These are phyloP conservation scores for Scolanthus callimorphus DNA, from an alignment of 92 coral and sea anemone species.

Conservation along the genomic window DNA sequence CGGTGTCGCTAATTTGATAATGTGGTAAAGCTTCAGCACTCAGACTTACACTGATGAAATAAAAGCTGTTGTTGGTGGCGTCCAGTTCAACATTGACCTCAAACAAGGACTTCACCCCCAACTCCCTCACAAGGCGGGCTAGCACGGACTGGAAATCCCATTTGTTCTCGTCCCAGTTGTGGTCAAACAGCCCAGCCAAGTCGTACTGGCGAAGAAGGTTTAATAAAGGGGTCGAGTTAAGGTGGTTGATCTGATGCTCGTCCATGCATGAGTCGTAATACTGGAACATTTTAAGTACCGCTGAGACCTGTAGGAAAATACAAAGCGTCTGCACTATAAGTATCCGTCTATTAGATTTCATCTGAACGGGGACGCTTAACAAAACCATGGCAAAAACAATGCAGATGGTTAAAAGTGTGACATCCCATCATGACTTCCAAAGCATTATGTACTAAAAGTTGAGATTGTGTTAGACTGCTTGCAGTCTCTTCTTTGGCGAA, in stretches of 20 bases:
- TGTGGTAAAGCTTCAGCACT: no score
- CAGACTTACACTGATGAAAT: slow-evolving; percentile 30
- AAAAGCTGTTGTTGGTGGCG: slow-evolving; percentile 26
- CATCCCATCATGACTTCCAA: no score
- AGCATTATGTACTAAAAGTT: no score
- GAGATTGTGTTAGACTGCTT: no score
- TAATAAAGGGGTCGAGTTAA: slow-evolving; percentile 46
- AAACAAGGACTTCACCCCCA: slow-evolving; percentile 56
- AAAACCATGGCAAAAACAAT: no score
- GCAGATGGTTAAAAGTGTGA: no score
- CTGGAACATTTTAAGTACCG: slow-evolving; percentile 57
- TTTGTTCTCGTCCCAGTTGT: slow-evolving; percentile 43
- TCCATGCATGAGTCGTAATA: slow-evolving; percentile 83
- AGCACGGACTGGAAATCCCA: slow-evolving; percentile 58
- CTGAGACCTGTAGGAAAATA: slow-evolving; percentile 54
- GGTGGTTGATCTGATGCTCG: slow-evolving; percentile 36
- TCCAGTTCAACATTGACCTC: slow-evolving; percentile 54
- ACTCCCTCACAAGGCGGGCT: slow-evolving; percentile 45
- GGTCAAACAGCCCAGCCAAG: slow-evolving; percentile 72
- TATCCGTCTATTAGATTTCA: no score
- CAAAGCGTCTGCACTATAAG: no score
- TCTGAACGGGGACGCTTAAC: no score
- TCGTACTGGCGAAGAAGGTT: slow-evolving; percentile 45
- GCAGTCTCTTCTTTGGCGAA: no score
- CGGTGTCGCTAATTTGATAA: no score